These are phyloP conservation scores for Oreochromis tanganicae DNA, from an alignment of 2,113 vertebrate genomes.

Conservation along the genomic window DNA sequence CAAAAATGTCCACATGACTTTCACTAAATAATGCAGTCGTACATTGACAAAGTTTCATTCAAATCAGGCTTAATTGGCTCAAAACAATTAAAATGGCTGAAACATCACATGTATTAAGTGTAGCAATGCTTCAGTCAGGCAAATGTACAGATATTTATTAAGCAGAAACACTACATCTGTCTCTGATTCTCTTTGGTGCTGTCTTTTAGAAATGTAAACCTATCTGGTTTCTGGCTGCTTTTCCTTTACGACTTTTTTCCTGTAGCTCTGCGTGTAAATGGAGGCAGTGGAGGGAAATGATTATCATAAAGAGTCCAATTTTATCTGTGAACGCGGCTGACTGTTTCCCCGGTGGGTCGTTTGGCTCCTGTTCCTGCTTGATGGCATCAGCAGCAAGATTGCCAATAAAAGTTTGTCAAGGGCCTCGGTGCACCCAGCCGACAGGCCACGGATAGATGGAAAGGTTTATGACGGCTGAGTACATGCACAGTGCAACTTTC, in stretches of 20 bases:
- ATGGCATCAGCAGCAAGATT: conserved; percentile 21
- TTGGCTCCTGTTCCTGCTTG: conserved; percentile 22
- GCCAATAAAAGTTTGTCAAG: conserved; percentile 34
- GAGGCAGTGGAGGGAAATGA: neutral
- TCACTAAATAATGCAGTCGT: neutral
- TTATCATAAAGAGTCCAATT: conserved; percentile 24
- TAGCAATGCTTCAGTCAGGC: neutral
- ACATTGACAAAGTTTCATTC: neutral
- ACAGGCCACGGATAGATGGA: conserved; percentile 5
- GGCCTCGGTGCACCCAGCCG: neutral
- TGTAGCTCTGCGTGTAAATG: neutral
- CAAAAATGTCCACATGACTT: neutral
- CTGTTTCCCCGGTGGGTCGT: conserved; percentile 7
- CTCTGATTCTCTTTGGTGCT: neutral
- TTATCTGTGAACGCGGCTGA: conserved; percentile 3
- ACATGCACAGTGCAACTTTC: neutral
- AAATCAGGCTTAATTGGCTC: neutral
- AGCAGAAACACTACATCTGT: neutral
- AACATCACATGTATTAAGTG: neutral
- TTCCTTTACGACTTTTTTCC: neutral
- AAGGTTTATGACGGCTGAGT: conserved; percentile 1
- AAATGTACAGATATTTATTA: neutral
- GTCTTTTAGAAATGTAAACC: neutral
- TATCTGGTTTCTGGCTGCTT: neutral
- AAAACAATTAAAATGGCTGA: neutral